These are phyloP conservation scores for Drosophila ohnishii DNA, from an alignment of 1,140 invertebrate species.

Conservation along the genomic window DNA sequence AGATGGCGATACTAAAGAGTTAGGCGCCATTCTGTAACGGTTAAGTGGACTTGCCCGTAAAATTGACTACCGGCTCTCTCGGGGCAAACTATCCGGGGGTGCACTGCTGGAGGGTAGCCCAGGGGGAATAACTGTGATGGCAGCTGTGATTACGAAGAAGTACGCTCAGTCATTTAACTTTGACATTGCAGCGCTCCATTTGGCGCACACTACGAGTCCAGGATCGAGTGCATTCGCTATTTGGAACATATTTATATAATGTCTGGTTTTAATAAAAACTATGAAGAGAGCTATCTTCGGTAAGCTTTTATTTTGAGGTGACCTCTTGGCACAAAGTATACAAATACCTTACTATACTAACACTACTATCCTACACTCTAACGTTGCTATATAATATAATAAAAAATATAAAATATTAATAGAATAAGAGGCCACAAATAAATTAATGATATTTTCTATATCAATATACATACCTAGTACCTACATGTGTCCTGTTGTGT, in stretches of 20 bases:
- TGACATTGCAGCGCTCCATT: conserved; percentile 53
- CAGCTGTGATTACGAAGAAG: conserved; percentile 13
- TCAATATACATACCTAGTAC: neutral
- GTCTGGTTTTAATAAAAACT: neutral
- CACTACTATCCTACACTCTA: too few species aligned
- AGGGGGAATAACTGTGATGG: neutral
- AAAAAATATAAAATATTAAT: too few species aligned
- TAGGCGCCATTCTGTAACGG: conserved; percentile 9
- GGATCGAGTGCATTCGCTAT: neutral
- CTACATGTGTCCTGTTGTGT: neutral
- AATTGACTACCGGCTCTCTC: conserved; percentile 3
- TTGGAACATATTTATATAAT: neutral
- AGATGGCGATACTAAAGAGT: conserved; percentile 23
- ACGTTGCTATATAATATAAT: too few species aligned
- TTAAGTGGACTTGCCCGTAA: conserved; percentile 2
- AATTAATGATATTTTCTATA: too few species aligned
- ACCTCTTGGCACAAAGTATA: too few species aligned
- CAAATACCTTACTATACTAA: too few species aligned
- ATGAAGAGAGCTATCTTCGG: too few species aligned
- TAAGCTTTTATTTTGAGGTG: too few species aligned
- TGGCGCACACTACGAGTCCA: conserved; percentile 11
- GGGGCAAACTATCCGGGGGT: neutral
- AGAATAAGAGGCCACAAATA: too few species aligned
- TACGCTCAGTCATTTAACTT: conserved; percentile 48
- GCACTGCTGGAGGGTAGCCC: neutral